Base-by-base conservation (phyloP, 1,140 invertebrate species). In the Thereuonema tuberculata region DNA sequence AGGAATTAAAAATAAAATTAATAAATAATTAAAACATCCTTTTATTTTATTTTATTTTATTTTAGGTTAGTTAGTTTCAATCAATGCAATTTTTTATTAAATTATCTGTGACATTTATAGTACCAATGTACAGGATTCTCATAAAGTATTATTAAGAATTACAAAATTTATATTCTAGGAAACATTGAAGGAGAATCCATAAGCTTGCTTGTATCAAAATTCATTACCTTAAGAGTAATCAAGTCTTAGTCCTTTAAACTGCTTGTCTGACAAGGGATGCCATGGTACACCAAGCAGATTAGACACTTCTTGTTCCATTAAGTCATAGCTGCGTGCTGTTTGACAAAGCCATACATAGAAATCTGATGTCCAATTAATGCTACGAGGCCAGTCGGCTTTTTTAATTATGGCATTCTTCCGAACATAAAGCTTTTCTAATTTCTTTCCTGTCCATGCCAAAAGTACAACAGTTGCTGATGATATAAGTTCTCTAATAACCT, bases 381-480 rank as follows among this genome's bases (percentile, higher is more conserved):
- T 77, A 58, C 76, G 72, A 5, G 80, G 76, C 83, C 84, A 88
- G 61, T 88, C 86, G 62, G 79, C 83, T 61, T 80, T 77, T 56
- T 84, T 74, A 37, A 87, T 77, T 2, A 86, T 77, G 1, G 81
- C 85, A 69, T 89, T 88, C 47, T 81, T 74, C 48, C 89, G 72
- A 1, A 92, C 80, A 58, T 83, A 77, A 0, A 91, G 74, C 31
- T 76, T 75, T 29, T 75, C 72, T 24, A 93, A 72, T 62, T 81
- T 81, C 58, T 80, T 80, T 1, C 80, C 81, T 1, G 78, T 80
- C 37, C 77, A 75, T 0, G 82, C 84, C 27, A 90, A 75, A n/a
- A 90, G 72, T 26, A 92, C 70, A 15, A 89, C 75, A 1, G 87
- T 89, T 0, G 83, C 78, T 0, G 87, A 89, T 1, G 87, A 90